Base-by-base conservation (phyloP, 2,797 vertebrate species). In the Anguilla anguilla region DNA sequence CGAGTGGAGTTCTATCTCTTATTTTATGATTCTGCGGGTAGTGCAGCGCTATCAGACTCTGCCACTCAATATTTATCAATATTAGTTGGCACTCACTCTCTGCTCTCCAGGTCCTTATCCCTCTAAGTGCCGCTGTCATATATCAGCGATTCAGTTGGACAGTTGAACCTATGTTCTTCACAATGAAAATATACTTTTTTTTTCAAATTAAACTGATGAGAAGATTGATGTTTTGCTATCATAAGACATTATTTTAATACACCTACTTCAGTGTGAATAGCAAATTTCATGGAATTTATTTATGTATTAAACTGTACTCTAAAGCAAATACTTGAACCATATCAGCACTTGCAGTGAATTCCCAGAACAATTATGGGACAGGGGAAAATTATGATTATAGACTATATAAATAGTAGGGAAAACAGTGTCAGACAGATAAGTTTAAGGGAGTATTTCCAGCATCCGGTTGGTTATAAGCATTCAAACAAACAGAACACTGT, bases 61-160 rank as follows among this genome's bases (percentile, higher is more conserved):
- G 86, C 51, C 79, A 67, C 86, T 83, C 86, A 74, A 84, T 84
- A 72, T 88, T 88, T 84, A 82, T 90, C 64, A 89, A 87, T 87
- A 67, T 82, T 84, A 61, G 86, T 88, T 87, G 90, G 61, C 25
- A 25, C 69, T 88, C 86, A 39, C 53, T 85, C 86, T 85, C 82
- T n/a, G 59, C 87, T 88, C 88, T 6, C 3, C 82, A 88, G 69
- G n/a, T 55, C 79, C 55, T 79, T 85, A 87, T 86, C 57, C 2
- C 49, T 88, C 51, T 81, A 25, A 87, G 85, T 84, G 85, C 77
- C 28, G 35, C 85, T 46, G 59, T 57, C 81, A 88, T 87, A 87
- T 89, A 88, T 84, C 28, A 84, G 7, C 17, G 31, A 84, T 2
- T 43, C 57, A 39, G 57, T 59, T 17, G 83, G 53, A 84, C 55